Base-by-base conservation (phyloP, 2,888 invertebrate genomes). In the Bombyx huttoni region DNA sequence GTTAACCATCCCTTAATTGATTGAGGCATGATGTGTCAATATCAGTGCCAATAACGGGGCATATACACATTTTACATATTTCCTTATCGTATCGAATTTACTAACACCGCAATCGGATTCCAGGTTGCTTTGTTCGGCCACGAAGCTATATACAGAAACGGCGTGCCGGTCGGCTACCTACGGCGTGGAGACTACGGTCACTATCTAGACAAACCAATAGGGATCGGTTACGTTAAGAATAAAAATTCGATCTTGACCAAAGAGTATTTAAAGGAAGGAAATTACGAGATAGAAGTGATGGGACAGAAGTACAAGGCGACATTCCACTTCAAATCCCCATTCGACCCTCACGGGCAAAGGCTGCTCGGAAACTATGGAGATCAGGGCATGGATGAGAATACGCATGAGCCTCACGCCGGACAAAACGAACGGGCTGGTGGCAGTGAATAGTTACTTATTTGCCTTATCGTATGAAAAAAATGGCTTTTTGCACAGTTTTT, bases 71-170 rank as follows among this genome's bases (percentile, higher is more conserved):
- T n/a, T n/a, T n/a, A n/a, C n/a, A n/a, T n/a, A n/a, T n/a, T n/a
- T n/a, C n/a, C n/a, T n/a, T n/a, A n/a, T n/a, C n/a, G n/a, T n/a
- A n/a, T 24, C 24, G 24, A 24, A 3, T 24, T 24, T 24, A 24
- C 24, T 24, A 2, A 24, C 24, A 24, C 24, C 24, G 24, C 24
- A 24, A 24, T 24, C 24, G 24, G 5, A 24, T 24, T 24, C 24
- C 77, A 92, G 79, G 83, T 94, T 12, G 92, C 96, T n/a, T 70
- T 98, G 47, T 95, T 94, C 89, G 97, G 97, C 0, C 87, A 95
- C 63, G 97, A 98, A 88, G 93, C 94, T 0, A 93, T 97, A 67
- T 96, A 92, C 82, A 90, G 95, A 67, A 91, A 95, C 68, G 94
- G 92, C 3, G 83, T 90, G 62, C 89, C 93, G 0, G 94, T 96